Evolutionary conservation across 37 sponge, comb jelly and placozoan species (phyloP), one percentile per base, ranked within the genome.

Genomic region (Oopsacas minuta): DNA sequence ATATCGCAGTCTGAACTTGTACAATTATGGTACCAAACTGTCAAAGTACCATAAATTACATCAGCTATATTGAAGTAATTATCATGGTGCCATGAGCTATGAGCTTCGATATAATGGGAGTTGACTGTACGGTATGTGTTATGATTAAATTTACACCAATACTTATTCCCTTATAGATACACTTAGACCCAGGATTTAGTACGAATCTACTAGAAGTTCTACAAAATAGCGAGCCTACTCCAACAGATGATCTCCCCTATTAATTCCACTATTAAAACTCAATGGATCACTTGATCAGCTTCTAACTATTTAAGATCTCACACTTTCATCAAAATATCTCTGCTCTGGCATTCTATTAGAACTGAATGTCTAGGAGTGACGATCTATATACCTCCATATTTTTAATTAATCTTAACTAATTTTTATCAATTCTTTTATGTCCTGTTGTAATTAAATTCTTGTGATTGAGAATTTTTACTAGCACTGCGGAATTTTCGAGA

Each of bases 281-380:
- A 46, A 46, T 3, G 75, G 75, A 61, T 61, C 75, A 61, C 75
- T 61, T 61, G 75, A 61, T 61, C 75, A 61, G 75, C 75, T 61
- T 61, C 17, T 46, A 46, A 22, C 51, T 46, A 17, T 12, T n/a
- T 61, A 61, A 25, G 22, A 61, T 25, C 5, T 61, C 32, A 25
- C 7, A 3, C 22, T 42, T 42, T 17, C 49, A 42, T 42, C 49
- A 42, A 42, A n/a, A n/a, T n/a, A n/a, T 15, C 49, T 17, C 49
- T 42, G 49, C 15, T 42, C 49, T 42, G 15, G n/a, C 15, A 15
- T 8, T 42, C 49, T 42, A 42, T 42, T 15, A 17, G 49, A 42
- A 42, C 15, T 42, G 49, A 15, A 42, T 42, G 49, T 15, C 49
- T 15, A 17, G 49, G 15, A 15, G 12, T 42, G 12, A 17, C 49